Percentiles rank a stretch among this genome's conserved stretches.
These are phyloP conservation scores for Hypomecis atomaria DNA, from an alignment of 2,888 invertebrate genomes.

Conservation along the genomic window DNA sequence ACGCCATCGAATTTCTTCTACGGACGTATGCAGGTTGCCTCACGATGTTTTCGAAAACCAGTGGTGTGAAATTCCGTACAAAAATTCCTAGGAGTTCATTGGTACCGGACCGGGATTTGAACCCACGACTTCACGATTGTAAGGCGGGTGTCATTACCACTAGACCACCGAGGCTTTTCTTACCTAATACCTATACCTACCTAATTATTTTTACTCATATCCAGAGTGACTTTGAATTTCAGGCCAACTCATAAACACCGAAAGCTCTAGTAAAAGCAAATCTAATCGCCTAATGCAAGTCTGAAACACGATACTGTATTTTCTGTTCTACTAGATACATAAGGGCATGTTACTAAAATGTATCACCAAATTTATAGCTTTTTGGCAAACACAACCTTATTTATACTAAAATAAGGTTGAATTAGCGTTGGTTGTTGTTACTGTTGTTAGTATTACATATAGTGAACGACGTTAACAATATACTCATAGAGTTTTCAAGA, in stretches of 20 bases:
- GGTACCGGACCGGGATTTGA: too few species aligned
- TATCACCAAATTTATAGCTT: constrained; percentile 11
- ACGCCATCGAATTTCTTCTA: too few species aligned
- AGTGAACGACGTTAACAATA: constrained; percentile 38
- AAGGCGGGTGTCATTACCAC: too few species aligned
- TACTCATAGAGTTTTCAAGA: background rate
- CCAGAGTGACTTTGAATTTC: too few species aligned
- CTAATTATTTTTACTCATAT: too few species aligned
- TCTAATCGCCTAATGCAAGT: constrained; percentile 29
- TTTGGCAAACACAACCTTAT: constrained; percentile 7
- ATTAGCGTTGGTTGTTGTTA: constrained; percentile 8
- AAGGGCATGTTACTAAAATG: constrained; percentile 13
- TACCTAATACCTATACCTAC: too few species aligned
- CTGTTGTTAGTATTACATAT: constrained; percentile 17
- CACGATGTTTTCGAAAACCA: too few species aligned
- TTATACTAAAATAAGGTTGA: constrained; percentile 1
- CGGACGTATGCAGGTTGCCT: too few species aligned
- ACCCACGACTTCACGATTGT: too few species aligned
- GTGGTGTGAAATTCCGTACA: too few species aligned
- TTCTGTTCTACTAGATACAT: constrained; percentile 17
- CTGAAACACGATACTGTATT: constrained; percentile 17
- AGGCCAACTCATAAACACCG: background rate
- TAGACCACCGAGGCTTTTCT: too few species aligned
- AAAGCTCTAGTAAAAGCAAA: constrained; percentile 15
- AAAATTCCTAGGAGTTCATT: too few species aligned